These are phyloP conservation scores for Grus americana DNA, from an alignment of 2,113 vertebrate species.

Conservation along the genomic window DNA sequence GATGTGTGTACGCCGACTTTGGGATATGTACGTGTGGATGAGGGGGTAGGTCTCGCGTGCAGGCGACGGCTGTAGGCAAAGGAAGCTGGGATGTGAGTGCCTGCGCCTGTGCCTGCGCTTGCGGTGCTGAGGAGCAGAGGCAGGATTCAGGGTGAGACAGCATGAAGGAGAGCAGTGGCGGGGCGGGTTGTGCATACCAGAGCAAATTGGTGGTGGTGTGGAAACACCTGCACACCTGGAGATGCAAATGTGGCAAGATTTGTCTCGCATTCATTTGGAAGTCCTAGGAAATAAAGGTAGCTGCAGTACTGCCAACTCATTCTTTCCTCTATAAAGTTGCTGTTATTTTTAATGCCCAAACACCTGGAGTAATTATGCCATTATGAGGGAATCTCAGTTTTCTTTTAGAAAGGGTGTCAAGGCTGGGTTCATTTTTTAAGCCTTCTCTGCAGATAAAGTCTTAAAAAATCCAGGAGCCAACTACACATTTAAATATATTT, in stretches of 20 bases:
- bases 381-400: background rate
- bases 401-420: background rate
- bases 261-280: background rate
- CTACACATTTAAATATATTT: background rate
- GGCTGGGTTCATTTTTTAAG: background rate
- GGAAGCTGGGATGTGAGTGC: background rate
- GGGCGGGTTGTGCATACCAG: background rate
- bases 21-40: fast-evolving
- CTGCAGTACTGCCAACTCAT: background rate
- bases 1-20: background rate
- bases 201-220: background rate
- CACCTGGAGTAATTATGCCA: background rate
- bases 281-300: background rate
- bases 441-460: background rate
- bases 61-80: background rate
- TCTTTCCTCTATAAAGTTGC: background rate
- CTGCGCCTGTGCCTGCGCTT: too few species aligned
- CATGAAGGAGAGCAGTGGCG: background rate
- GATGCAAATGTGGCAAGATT: background rate
- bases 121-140: background rate
- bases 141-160: background rate
- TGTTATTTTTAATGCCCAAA: background rate
- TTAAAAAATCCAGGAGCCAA: background rate
- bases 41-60: background rate
- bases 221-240: background rate